A percentile compares a stretch with the other conserved stretches of the same genome.
These are phyloP conservation scores for Acronicta aceris DNA, from an alignment of 2,888 invertebrate species.

Conservation along the genomic window DNA sequence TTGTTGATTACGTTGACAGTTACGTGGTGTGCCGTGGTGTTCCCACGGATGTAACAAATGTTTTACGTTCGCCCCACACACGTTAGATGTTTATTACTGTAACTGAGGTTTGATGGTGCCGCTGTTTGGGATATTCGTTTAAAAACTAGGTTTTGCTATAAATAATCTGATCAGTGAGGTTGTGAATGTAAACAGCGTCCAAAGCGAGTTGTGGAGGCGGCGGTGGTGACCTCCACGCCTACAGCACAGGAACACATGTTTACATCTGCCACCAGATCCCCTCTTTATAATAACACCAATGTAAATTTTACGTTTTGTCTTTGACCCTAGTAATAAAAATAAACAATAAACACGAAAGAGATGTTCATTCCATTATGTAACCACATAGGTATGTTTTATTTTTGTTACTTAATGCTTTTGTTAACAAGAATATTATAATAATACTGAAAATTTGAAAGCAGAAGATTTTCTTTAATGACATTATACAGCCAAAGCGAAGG, in stretches of 20 bases:
- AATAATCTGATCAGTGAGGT: slow-evolving; percentile 68
- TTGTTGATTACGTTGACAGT: slow-evolving; percentile 46
- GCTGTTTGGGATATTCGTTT: slow-evolving; percentile 22
- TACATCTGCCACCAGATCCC: slow-evolving; percentile 73
- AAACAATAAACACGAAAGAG: slow-evolving; percentile 23
- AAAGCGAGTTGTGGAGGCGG: slow-evolving; percentile 67
- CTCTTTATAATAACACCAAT: slow-evolving; percentile 64
- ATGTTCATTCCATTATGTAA: slow-evolving; percentile 25
- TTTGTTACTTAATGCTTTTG: too few species aligned
- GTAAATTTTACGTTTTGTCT: slow-evolving; percentile 44
- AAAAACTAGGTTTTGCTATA: slow-evolving; percentile 65
- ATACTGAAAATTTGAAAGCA: slow-evolving; percentile 30
- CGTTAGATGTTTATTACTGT: slow-evolving; percentile 12
- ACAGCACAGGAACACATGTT: slow-evolving; percentile 82
- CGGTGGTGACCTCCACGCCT: slow-evolving; percentile 80
- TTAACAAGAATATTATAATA: too few species aligned
- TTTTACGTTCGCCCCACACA: slow-evolving; percentile 2
- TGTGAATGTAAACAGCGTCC: slow-evolving; percentile 73
- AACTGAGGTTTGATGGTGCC: slow-evolving; percentile 3
- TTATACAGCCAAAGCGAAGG: slow-evolving; percentile 44
- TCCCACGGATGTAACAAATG: slow-evolving; percentile 29
- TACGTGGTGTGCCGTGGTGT: slow-evolving; percentile 30
- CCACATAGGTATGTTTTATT: background rate
- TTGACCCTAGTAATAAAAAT: slow-evolving; percentile 34
- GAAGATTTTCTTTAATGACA: slow-evolving; percentile 54